These are phyloP conservation scores for Synchiropus splendidus DNA, from an alignment of 2,113 vertebrate species.

Conservation along the genomic window DNA sequence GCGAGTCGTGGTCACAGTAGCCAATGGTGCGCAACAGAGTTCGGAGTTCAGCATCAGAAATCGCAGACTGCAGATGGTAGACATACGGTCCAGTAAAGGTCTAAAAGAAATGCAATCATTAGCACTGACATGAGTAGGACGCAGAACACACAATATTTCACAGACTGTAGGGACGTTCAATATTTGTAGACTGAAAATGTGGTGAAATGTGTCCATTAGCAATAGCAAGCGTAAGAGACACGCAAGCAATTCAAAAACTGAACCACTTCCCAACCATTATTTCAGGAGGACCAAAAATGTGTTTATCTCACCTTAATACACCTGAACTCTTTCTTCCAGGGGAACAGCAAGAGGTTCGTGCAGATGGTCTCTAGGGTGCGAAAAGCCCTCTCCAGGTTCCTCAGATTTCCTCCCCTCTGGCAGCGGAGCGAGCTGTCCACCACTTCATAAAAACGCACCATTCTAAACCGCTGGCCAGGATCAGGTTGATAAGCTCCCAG, in stretches of 20 bases:
- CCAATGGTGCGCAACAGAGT: slow-evolving; percentile 84
- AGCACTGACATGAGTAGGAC: not conserved
- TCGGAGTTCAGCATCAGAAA: slow-evolving; percentile 80
- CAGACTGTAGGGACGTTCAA: not conserved
- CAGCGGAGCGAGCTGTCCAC: slow-evolving; percentile 80
- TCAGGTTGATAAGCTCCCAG: slow-evolving; percentile 87
- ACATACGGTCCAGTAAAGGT: slow-evolving; percentile 97
- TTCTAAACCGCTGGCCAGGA: slow-evolving; percentile 82
- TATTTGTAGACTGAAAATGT: too few relatives aligned
- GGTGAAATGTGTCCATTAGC: not conserved
- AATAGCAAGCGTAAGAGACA: not conserved
- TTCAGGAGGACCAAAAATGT: too few relatives aligned
- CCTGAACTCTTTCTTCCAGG: slow-evolving; percentile 98
- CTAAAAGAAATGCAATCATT: slow-evolving; percentile 46
- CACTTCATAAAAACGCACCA: slow-evolving; percentile 90
- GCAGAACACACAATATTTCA: not conserved
- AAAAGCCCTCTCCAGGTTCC: slow-evolving; percentile 79
- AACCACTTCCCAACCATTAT: not conserved
- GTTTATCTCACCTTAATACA: slow-evolving; percentile 80
- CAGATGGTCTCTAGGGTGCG: slow-evolving; percentile 82
- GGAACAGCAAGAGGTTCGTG: slow-evolving; percentile 90
- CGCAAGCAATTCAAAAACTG: not conserved
- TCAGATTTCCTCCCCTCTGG: slow-evolving; percentile 78
- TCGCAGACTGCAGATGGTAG: slow-evolving; percentile 85
- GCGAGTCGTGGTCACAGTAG: slow-evolving; percentile 79